A percentile compares a stretch with the other conserved stretches of the same genome.
Conservation (phyloP, 2,113 vertebrate species). For the Laticauda laticaudata region DNA sequence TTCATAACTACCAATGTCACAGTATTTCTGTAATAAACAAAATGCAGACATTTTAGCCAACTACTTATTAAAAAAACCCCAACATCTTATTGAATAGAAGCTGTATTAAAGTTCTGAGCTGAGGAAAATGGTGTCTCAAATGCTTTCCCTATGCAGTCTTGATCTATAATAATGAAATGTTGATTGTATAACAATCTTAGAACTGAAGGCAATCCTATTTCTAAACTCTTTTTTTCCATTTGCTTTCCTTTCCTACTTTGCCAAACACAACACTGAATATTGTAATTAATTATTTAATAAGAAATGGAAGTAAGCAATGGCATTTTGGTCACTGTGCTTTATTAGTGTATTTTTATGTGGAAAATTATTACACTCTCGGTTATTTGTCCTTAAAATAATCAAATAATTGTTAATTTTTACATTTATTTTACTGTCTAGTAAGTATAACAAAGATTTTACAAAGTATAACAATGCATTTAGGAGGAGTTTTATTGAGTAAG, state of each 20-base stretch:
- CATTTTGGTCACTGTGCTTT: background rate
- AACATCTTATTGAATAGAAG: background rate
- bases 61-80: background rate
- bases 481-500: background rate
- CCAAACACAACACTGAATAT: background rate
- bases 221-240: background rate
- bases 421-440: background rate
- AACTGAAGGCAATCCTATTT: background rate
- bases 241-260: background rate
- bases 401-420: background rate
- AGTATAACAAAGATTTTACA: background rate
- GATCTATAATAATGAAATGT: background rate
- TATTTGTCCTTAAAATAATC: background rate
- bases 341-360: background rate
- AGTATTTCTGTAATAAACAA: background rate
- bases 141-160: background rate
- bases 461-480: background rate
- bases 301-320: background rate
- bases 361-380: background rate
- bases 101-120: background rate
- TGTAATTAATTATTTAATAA: accelerated
- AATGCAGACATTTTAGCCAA: background rate
- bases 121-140: background rate
- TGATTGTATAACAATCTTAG: background rate
- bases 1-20: background rate